A percentile compares a stretch with the other conserved stretches of the same genome.
Conservation (phyloP, 2,797 vertebrate genomes). For the Sebastolobus altivelis region DNA sequence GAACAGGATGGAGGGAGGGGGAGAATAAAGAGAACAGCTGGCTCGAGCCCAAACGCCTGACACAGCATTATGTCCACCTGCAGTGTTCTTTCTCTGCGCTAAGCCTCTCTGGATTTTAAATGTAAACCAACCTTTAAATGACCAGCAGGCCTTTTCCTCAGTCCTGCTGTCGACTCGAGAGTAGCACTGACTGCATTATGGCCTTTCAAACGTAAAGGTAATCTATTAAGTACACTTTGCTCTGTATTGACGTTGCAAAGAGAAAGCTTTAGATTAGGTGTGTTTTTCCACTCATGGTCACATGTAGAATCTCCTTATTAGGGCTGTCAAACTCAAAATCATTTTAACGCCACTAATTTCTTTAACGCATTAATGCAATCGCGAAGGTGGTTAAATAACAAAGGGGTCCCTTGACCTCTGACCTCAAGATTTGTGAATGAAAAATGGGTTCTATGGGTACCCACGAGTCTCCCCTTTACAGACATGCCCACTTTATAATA, state of each 20-base stretch:
- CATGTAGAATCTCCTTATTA: background rate
- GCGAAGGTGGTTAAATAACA: too few species aligned
- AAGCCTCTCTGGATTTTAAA: slow-evolving; percentile 64
- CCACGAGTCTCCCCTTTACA: too few species aligned
- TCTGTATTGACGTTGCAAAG: slow-evolving; percentile 1
- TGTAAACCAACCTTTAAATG: slow-evolving; percentile 72
- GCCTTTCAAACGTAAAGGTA: slow-evolving; percentile 22
- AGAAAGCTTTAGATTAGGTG: slow-evolving; percentile 9
- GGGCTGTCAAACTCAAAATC: too few species aligned
- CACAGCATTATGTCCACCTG: slow-evolving; percentile 73
- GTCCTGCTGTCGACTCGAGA: slow-evolving; percentile 41
- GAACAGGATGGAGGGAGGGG: slow-evolving; percentile 9
- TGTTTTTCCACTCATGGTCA: background rate
- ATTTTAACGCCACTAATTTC: too few species aligned
- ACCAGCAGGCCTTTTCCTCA: slow-evolving; percentile 54
- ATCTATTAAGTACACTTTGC: slow-evolving; percentile 36
- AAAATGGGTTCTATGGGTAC: too few species aligned
- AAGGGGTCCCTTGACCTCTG: too few species aligned
- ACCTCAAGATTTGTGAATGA: too few species aligned
- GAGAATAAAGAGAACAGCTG: slow-evolving; percentile 63
- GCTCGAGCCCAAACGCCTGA: slow-evolving; percentile 68
- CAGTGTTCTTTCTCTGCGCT: slow-evolving; percentile 56
- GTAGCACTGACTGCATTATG: slow-evolving; percentile 12
- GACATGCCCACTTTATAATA: too few species aligned
- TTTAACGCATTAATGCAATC: too few species aligned